Evolutionary conservation across 2,113 vertebrate genomes (phyloP).

Genomic region (Chloropsis cyanopogon): DNA sequence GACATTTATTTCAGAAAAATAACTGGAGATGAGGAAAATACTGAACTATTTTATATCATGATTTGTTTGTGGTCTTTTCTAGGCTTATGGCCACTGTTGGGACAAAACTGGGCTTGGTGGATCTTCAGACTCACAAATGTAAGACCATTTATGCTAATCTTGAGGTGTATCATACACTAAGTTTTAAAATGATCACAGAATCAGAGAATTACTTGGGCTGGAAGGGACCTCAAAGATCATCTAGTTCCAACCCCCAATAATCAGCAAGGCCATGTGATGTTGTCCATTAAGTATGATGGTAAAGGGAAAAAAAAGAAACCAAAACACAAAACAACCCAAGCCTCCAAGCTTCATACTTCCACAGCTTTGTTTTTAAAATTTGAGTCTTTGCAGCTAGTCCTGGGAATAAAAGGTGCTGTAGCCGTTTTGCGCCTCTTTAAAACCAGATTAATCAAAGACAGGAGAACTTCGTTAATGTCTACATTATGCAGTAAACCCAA

Average conservation of each 20-base stretch:
- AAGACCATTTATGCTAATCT: neutral
- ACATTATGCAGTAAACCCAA: neutral
- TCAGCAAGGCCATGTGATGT: neutral
- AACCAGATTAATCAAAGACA: neutral
- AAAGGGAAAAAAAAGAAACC: neutral
- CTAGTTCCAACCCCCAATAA: neutral
- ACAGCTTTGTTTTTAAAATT: neutral
- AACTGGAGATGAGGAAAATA: neutral
- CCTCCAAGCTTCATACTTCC: neutral
- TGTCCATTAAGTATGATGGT: neutral
- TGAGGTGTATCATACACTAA: neutral
- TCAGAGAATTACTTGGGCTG: neutral
- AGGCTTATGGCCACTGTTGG: neutral
- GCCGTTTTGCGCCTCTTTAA: neutral
- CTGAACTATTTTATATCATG: neutral
- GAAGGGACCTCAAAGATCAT: neutral
- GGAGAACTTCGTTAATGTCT: neutral
- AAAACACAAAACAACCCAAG: neutral
- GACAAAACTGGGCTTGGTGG: neutral
- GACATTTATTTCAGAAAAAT: neutral
- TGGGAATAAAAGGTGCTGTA: neutral
- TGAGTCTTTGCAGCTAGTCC: neutral
- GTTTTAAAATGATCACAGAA: neutral
- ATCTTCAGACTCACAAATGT: neutral
- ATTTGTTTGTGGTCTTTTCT: neutral